Conservation (phyloP, 1,140 invertebrate genomes). For the Drosophila guanche region DNA sequence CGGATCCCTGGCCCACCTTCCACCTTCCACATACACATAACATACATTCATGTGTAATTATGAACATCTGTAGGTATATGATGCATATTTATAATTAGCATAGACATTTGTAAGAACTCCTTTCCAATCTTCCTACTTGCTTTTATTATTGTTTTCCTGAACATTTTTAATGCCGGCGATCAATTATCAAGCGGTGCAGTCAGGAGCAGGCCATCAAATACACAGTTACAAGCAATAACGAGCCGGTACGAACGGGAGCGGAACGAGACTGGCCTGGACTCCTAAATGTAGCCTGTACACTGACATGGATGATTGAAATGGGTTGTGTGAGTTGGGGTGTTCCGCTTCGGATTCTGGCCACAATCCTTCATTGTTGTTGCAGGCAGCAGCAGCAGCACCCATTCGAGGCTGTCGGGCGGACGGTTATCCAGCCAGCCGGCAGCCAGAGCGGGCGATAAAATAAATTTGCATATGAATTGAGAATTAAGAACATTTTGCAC, state of each 20-base stretch:
- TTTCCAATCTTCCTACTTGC: constrained; percentile 19
- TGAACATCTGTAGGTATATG: too few relatives aligned
- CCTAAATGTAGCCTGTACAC: constrained; percentile 3
- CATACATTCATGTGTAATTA: too few relatives aligned
- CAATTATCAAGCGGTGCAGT: constrained; percentile 49
- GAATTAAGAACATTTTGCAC: constrained; percentile 82
- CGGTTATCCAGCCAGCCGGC: constrained; percentile 30
- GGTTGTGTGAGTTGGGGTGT: constrained; percentile 1
- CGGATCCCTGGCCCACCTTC: too few relatives aligned
- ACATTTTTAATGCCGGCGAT: constrained; percentile 55
- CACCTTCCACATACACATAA: too few relatives aligned
- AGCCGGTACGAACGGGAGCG: constrained; percentile 16
- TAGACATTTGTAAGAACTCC: neutral
- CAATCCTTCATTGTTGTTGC: constrained; percentile 75
- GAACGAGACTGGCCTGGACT: constrained; percentile 5
- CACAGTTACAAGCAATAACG: constrained; percentile 70
- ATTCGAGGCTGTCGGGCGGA: neutral
- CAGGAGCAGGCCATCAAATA: constrained; percentile 55
- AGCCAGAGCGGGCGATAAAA: constrained; percentile 70
- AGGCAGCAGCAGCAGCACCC: constrained; percentile 36
- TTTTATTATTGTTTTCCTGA: neutral
- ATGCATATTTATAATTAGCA: neutral
- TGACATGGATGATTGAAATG: constrained; percentile 46
- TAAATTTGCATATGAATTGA: constrained; percentile 83
- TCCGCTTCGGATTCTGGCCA: constrained; percentile 34